Base-by-base conservation (phyloP, 2,113 vertebrate species). In the Hippocampus guttulatus region DNA sequence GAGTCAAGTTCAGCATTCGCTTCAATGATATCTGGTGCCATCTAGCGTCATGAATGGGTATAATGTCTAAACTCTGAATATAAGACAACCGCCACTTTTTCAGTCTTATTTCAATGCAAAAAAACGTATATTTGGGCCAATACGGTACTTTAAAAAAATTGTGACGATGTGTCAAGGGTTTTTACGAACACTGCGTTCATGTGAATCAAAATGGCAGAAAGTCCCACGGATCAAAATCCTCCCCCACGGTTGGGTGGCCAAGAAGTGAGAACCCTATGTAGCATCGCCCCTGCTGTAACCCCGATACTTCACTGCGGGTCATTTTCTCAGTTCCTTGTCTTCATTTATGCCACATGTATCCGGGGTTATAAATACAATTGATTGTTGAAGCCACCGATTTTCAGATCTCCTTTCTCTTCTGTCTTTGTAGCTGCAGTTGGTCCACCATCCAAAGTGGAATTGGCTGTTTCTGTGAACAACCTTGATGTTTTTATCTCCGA, bases 371-470 rank as follows among this genome's bases (percentile, higher is more conserved):
- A 62, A 61, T 61, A 61, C 33, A 23, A 55, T 11, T 10, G 21
- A 40, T 45, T 16, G 15, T 6, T 20, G 27, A 63, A 12, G 62
- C 40, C 11, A 6, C 40, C 4, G 43, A 41, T 43, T 64, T 21
- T 64, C 38, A 15, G 21, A 64, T 43, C 7, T 40, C 18, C 33
- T 62, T 64, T 64, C 5, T 41, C 25, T 67, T 27, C 16, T 67
- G n/a, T 11, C 47, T 67, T 38, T 64, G 3, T 14, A 67, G 66
- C 66, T 18, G 18, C 18, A 30, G 5, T 67, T 12, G 66, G 66
- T 67, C 66, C 66, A 18, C 66, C 66, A 49, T 52, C 45, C 8
- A 54, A 52, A 20, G 49, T 67, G 47, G 8, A 54, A 20, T 30
- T 67, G 27, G 8, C 25, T 38, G 8, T 43, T 67, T 18, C 20